Evolutionary conservation across 2,888 invertebrate species (phyloP), one percentile per base, ranked within the genome.

Genomic region (Standfussiana lucernea): DNA sequence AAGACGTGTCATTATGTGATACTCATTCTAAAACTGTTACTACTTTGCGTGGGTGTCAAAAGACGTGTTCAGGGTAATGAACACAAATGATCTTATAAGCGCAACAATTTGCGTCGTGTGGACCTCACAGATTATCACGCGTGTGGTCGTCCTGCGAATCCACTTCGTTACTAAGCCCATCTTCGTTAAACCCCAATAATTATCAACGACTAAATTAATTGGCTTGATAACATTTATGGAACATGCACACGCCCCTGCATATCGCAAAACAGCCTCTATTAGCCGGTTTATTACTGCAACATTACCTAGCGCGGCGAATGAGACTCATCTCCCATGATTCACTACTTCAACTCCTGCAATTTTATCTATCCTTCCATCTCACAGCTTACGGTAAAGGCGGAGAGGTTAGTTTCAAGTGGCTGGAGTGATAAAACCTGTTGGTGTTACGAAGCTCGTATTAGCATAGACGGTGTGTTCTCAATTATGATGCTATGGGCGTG

Each of bases 401-500:
- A 73, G 56, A 64, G 81, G 62, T 71, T 64, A 77, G 10, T 66
- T 73, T 77, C 62, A 50, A 50, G 2, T 64, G 64, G 59, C 68
- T 62, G 56, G 18, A 72, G 64, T 77, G 80, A 78, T 40, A 73
- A 79, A 77, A 75, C 83, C 79, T 84, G 78, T 77, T 86, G 84
- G 89, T 90, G 84, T 88, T 83, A 81, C 81, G 77, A 77, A 79
- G 89, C 80, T 85, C 79, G 89, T 90, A 92, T 94, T 93, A 92
- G 90, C 92, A 94, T 93, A 94, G 92, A 74, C 76, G 40, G 65
- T 77, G 91, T 89, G 86, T 88, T 90, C 90, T 92, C 93, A 93
- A 95, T 94, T 94, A 94, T 92, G 92, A 93, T 87, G 90, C 89
- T 89, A 88, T 72, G 88, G 80, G 86, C 84, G 87, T 87, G 89